These are phyloP conservation scores for Antechinus stuartii DNA, from an alignment of 2,113 vertebrate species.

Conservation along the genomic window DNA sequence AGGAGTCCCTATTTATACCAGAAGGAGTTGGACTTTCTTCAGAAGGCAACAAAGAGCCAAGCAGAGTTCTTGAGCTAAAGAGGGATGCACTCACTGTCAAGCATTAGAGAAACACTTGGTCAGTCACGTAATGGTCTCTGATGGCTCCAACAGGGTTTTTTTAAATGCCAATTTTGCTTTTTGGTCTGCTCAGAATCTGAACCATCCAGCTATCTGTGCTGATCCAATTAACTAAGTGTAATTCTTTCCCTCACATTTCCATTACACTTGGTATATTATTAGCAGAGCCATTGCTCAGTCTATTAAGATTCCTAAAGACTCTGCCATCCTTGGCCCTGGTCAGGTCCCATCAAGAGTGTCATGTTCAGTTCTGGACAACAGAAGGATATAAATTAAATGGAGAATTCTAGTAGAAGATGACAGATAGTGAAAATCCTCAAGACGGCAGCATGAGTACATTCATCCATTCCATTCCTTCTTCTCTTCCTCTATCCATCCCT, in stretches of 20 bases:
- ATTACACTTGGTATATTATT: neutral
- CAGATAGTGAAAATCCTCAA: neutral
- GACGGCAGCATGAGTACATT: too few species aligned
- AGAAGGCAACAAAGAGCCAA: neutral
- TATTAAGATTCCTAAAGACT: neutral
- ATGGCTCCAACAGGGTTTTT: neutral
- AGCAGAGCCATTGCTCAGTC: neutral
- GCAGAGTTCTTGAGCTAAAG: neutral
- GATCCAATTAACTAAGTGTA: neutral
- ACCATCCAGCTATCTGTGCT: neutral
- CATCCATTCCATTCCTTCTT: too few species aligned
- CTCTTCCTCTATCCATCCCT: too few species aligned
- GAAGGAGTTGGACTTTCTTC: neutral
- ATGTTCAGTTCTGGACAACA: neutral
- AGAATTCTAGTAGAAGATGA: neutral
- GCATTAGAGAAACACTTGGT: neutral
- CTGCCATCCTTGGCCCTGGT: neutral
- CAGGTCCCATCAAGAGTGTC: neutral
- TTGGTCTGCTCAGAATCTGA: neutral
- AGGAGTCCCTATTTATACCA: neutral
- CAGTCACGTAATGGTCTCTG: neutral
- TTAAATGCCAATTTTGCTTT: neutral
- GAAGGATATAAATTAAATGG: neutral
- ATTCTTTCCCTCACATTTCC: neutral
- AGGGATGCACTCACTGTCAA: neutral